Evolutionary conservation across 2,797 vertebrate genomes (phyloP), one percentile per base, ranked within the genome.

Genomic region (Mallotus villosus): DNA sequence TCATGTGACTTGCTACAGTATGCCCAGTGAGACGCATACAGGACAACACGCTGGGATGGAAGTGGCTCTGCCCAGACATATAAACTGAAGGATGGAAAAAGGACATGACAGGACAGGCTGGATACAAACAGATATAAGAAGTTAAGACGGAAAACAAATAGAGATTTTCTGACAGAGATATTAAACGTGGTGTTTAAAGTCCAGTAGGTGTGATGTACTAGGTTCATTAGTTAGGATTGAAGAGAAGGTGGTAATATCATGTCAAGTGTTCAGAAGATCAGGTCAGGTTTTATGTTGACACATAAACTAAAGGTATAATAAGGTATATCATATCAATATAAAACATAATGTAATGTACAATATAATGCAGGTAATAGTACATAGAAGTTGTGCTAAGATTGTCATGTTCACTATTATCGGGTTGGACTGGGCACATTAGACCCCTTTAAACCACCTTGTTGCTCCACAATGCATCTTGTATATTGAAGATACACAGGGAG

Each of bases 31-130:
- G 51, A 55, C 51, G 17, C 25, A 12, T 32, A 17, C 2, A 19
- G 17, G 25, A 68, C 49, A 29, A 21, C 49, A 67, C 27, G 29
- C 66, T 22, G 64, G 66, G 49, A 67, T 67, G 46, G 8, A 27
- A n/a, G 34, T 58, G 66, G 64, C 5, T 49, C 3, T 25, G 24
- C 29, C 19, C 29, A 63, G 2, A 63, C 19, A 34, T n/a, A 5
- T 63, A 37, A 4, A 63, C 62, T 62, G 60, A 6, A 62, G 27
- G 27, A 60, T 46, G 41, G 41, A 46, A 55, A n/a, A 55, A 55
- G 19, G 19, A 53, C 16, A 6, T 53, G 51, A 55, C 51, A 51
- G 51, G 17, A 55, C 51, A 55, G 60, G 17, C 27, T 14, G 24
- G 58, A 60, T 60, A 24, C 12, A 60, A 60, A 60, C 12, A 11